phyloP scores from a whole-genome alignment of 2,113 vertebrate species.

The Orycteropus afer region DNA sequence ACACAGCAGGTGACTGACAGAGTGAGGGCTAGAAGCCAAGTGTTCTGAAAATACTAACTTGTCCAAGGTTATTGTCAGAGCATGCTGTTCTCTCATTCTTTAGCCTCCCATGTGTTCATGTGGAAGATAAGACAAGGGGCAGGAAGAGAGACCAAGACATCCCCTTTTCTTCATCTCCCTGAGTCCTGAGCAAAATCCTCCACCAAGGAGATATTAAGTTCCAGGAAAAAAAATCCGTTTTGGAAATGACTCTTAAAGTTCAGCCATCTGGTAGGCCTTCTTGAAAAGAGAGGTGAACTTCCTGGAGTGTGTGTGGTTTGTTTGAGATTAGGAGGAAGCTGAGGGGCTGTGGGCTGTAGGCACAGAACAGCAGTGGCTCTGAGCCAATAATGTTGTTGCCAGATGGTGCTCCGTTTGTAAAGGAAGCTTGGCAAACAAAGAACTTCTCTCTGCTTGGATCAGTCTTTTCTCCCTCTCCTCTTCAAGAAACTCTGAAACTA shows the following conservation, averaged over 20 bases:
- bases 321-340: not conserved
- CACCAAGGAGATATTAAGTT: not conserved
- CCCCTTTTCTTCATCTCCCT: not conserved
- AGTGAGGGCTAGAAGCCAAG: not conserved
- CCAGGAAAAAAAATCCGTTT: not conserved
- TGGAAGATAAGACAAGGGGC: not conserved
- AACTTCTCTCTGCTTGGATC: not conserved
- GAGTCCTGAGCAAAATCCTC: not conserved
- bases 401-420: slow-evolving; percentile 20
- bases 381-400: not conserved
- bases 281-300: not conserved
- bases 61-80: too few relatives aligned
- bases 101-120: not conserved
- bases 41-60: not conserved
- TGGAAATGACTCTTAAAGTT: not conserved
- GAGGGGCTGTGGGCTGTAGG: not conserved
- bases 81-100: not conserved
- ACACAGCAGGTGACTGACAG: not conserved
- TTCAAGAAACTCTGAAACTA: not conserved
- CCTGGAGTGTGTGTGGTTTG: not conserved
- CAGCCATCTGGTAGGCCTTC: not conserved
- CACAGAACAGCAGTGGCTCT: not conserved
- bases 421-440: slow-evolving; percentile 55
- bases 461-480: not conserved
- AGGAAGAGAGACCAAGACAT: fast-evolving